Conservation (phyloP, 2,113 vertebrate species). For the Ardeotis arabs region DNA sequence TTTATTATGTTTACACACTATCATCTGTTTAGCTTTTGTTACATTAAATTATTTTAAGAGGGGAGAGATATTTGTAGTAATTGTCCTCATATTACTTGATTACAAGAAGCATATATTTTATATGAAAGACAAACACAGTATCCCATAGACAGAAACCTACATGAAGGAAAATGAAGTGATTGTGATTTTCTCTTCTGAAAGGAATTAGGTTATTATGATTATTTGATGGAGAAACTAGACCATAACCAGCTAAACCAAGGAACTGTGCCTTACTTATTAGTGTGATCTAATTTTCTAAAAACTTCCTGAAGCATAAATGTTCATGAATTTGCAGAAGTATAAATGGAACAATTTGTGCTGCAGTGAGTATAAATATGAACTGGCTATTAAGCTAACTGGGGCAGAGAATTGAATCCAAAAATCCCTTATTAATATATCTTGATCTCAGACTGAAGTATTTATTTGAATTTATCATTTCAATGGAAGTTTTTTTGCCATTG, state of each 20-base stretch:
- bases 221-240: conserved; percentile 43
- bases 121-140: not conserved
- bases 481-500: not conserved
- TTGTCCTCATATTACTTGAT: not conserved
- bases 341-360: conserved; percentile 61
- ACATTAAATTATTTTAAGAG: conserved; percentile 4
- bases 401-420: conserved; percentile 57
- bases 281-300: conserved; percentile 47
- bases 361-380: conserved; percentile 52
- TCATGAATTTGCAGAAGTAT: conserved; percentile 66
- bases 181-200: not conserved
- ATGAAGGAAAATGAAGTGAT: not conserved
- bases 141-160: not conserved
- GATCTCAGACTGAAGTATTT: conserved; percentile 35
- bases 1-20: not conserved
- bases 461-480: not conserved
- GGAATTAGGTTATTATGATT: conserved; percentile 41
- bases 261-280: conserved; percentile 53
- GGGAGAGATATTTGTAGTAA: not conserved
- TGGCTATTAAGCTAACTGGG: conserved; percentile 53
- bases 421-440: conserved; percentile 19
- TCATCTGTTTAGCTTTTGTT: not conserved
- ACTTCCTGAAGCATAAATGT: conserved; percentile 36
- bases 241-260: conserved; percentile 42
- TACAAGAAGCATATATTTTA: not conserved